Percentiles rank a stretch among this genome's conserved stretches.
These are phyloP conservation scores for Heterocephalus glaber DNA, from an alignment of 2,113 vertebrate genomes.

Conservation along the genomic window DNA sequence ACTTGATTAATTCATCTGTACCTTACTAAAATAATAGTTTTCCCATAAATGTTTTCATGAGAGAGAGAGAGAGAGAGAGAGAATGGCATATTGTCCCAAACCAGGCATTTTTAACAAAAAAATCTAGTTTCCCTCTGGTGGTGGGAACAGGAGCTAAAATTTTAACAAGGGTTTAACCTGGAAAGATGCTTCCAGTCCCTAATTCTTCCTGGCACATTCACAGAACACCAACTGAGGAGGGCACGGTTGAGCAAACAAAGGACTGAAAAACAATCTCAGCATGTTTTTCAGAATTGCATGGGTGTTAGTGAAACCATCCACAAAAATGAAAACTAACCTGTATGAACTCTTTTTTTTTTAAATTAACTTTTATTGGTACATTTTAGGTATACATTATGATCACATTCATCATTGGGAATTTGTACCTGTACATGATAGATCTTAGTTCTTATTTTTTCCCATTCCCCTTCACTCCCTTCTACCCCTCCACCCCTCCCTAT, in stretches of 20 bases:
- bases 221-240: not conserved
- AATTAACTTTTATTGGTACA: too few species aligned
- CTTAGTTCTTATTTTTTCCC: too few species aligned
- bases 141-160: not conserved
- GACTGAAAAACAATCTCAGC: not conserved
- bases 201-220: not conserved
- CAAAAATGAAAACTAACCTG: not conserved
- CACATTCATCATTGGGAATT: too few species aligned
- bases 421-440: too few species aligned
- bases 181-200: not conserved
- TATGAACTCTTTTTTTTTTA: too few species aligned
- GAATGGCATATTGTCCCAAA: not conserved
- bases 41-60: conserved; percentile 18
- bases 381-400: too few species aligned
- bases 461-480: too few species aligned
- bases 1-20: not conserved
- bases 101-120: not conserved
- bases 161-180: conserved; percentile 4
- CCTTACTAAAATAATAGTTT: conserved; percentile 50
- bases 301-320: not conserved
- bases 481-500: too few species aligned
- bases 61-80: not conserved
- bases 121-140: not conserved
- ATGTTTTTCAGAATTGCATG: not conserved
- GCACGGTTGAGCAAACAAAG: not conserved